Percentiles rank a stretch among this genome's conserved stretches.
Evolutionary conservation across 2,888 invertebrate species (phyloP).

Genomic region (Acrocyrtus sp.): DNA sequence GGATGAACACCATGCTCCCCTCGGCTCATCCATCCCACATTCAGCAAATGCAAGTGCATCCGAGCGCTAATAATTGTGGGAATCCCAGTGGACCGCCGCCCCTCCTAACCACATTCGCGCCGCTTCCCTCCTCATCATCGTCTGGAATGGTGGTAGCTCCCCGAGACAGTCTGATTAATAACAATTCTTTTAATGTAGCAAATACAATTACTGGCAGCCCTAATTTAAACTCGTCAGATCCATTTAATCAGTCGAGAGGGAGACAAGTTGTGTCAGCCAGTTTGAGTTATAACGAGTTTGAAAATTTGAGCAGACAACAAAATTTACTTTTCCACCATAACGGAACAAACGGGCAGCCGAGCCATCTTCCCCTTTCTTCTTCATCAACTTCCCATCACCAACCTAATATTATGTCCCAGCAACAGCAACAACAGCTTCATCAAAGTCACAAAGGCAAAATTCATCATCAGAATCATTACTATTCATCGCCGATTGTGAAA

Average conservation of each 20-base stretch:
- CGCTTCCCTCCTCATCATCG: conserved; percentile 44
- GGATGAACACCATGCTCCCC: conserved; percentile 42
- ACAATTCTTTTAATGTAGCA: conserved; percentile 19
- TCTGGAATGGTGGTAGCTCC: conserved; percentile 7
- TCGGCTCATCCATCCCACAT: conserved; percentile 22
- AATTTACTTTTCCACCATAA: conserved; percentile 9
- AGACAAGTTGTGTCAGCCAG: conserved; percentile 44
- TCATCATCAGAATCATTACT: conserved; percentile 54
- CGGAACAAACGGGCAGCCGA: conserved; percentile 25
- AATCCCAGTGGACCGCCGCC: conserved; percentile 50
- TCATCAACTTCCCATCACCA: conserved; percentile 33
- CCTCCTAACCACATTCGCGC: conserved; percentile 52
- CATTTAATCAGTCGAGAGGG: conserved; percentile 21
- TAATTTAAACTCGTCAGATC: conserved; percentile 48
- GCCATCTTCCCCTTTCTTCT: conserved; percentile 34
- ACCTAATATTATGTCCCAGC: conserved; percentile 26
- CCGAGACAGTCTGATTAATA: conserved; percentile 43
- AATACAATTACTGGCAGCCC: conserved; percentile 48
- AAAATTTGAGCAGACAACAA: conserved; percentile 39
- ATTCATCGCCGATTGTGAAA: conserved; percentile 57
- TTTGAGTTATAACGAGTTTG: conserved; percentile 50
- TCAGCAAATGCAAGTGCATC: too few species aligned
- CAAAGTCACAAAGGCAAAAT: too few species aligned
- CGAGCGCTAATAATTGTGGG: too few species aligned
- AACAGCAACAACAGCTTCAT: conserved; percentile 14